These are phyloP conservation scores for Kryptolebias ocellatus DNA, from an alignment of 2,797 vertebrate genomes.

Conservation along the genomic window DNA sequence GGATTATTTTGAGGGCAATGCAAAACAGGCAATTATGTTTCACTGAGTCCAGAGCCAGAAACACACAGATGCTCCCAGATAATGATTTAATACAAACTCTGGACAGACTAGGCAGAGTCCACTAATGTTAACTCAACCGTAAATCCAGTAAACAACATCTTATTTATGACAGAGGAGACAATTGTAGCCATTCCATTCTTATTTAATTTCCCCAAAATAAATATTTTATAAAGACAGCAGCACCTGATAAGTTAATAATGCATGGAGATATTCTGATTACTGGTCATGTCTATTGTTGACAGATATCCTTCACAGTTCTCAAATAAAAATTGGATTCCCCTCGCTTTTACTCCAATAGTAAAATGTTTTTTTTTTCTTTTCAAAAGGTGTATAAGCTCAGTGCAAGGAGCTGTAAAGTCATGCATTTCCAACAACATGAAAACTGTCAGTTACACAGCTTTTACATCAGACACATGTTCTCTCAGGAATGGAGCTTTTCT, in stretches of 20 bases:
- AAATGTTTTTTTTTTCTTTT: background rate
- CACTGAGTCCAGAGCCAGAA: background rate
- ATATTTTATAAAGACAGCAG: slow-evolving; percentile 24
- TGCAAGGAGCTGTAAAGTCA: background rate
- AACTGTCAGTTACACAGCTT: slow-evolving; percentile 4
- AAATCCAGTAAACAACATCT: slow-evolving; percentile 23
- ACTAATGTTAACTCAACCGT: slow-evolving; percentile 20
- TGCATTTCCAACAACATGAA: background rate
- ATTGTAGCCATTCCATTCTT: slow-evolving; percentile 21
- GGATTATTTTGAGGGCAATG: background rate
- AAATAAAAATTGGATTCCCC: background rate
- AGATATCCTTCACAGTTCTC: background rate
- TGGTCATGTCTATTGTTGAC: background rate
- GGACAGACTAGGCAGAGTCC: slow-evolving; percentile 4
- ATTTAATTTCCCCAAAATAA: slow-evolving; percentile 47
- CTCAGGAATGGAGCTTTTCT: background rate
- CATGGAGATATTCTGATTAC: background rate
- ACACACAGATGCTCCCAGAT: slow-evolving; percentile 6
- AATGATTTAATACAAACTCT: slow-evolving; percentile 7
- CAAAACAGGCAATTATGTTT: background rate
- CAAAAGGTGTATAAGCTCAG: background rate
- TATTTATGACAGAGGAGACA: slow-evolving; percentile 33
- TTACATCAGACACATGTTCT: slow-evolving; percentile 6
- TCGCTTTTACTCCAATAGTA: slow-evolving; percentile 1
- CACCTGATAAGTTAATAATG: background rate